These are phyloP conservation scores for Pseudotriccus pelzelni DNA, from an alignment of 2,797 vertebrate species.

Conservation along the genomic window DNA sequence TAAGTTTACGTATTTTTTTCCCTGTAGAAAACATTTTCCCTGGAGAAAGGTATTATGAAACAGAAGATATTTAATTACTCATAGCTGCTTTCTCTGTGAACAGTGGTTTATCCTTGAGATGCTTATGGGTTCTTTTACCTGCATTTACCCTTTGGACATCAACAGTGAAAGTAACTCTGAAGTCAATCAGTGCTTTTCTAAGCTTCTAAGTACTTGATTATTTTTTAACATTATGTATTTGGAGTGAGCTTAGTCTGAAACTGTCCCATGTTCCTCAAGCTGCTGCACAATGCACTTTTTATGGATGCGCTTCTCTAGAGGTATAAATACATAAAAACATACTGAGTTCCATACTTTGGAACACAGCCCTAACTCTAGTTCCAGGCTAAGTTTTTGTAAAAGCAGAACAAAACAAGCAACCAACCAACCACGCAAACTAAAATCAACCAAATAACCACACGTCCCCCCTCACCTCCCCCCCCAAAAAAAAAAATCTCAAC, in stretches of 20 bases:
- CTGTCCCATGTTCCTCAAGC: not conserved
- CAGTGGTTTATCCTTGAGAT: not conserved
- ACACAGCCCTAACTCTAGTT: not conserved
- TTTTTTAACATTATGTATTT: not conserved
- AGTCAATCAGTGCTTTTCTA: not conserved
- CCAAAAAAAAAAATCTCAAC: too few species aligned
- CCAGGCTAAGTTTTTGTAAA: not conserved
- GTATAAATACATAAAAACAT: not conserved
- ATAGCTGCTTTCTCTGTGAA: not conserved
- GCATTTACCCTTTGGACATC: not conserved
- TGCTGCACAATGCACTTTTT: not conserved
- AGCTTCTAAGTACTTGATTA: too few species aligned
- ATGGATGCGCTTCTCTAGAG: not conserved
- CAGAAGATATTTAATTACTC: not conserved
- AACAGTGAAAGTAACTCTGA: not conserved
- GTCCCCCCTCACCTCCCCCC: too few species aligned
- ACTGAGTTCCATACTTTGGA: rapidly evolving
- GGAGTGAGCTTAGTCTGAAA: not conserved
- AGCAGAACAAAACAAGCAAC: not conserved
- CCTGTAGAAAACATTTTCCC: not conserved
- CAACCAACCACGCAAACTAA: not conserved
- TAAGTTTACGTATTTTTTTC: not conserved
- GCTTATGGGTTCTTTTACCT: not conserved
- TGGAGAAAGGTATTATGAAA: not conserved
- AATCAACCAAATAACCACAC: not conserved